Percentiles rank a stretch among this genome's conserved stretches.
phyloP scores from a whole-genome alignment of 2,797 vertebrate species.

The Alfaro cultratus region DNA sequence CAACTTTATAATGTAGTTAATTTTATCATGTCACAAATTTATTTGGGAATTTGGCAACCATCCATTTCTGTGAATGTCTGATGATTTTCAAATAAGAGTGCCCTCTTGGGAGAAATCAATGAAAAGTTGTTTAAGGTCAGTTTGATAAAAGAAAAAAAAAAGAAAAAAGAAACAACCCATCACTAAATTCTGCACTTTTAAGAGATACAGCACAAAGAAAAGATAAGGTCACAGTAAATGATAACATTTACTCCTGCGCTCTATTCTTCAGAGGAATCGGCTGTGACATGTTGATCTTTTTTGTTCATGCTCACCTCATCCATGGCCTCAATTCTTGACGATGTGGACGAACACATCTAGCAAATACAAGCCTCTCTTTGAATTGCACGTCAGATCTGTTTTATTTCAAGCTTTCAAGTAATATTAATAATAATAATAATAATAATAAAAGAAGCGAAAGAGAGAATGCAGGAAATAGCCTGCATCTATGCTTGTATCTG shows the following conservation, averaged over 20 bases:
- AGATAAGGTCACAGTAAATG: conserved; percentile 35
- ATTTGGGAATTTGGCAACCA: not conserved
- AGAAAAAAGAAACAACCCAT: not conserved
- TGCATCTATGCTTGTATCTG: conserved; percentile 1
- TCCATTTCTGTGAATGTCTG: not conserved
- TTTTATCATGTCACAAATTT: not conserved
- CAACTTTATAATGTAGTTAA: not conserved
- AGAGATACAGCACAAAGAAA: conserved; percentile 15
- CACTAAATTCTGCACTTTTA: conserved; percentile 1
- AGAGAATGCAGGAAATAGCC: not conserved
- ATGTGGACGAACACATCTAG: conserved; percentile 31
- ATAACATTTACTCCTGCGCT: conserved; percentile 38
- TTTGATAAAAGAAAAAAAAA: not conserved
- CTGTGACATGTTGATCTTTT: conserved; percentile 28
- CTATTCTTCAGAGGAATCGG: conserved; percentile 28
- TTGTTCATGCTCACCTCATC: conserved; percentile 28
- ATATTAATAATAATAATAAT: too few relatives aligned
- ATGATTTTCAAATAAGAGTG: not conserved
- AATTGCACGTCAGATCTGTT: conserved; percentile 46
- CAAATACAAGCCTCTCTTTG: conserved; percentile 18
- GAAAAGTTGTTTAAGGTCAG: not conserved
- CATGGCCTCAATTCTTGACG: conserved; percentile 13
- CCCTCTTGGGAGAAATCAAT: not conserved
- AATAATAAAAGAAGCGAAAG: not conserved
- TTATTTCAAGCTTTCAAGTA: conserved; percentile 26